Base-by-base conservation (phyloP, 2,797 vertebrate species). In the Luscinia megarhynchos region DNA sequence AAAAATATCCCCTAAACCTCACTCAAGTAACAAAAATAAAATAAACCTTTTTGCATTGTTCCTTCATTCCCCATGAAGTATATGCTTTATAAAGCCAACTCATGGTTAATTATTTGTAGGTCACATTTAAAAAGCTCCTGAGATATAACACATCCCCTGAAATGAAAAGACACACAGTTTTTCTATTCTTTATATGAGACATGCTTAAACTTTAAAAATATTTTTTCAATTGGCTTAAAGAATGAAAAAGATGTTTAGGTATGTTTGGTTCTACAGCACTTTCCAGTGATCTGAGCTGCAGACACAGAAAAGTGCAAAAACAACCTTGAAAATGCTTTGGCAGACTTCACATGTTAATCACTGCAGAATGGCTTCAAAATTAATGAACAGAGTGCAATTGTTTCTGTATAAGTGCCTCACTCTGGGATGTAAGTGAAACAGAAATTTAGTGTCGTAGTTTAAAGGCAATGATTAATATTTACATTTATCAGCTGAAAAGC, bases 381-480 rank as follows among this genome's bases (percentile, higher is more conserved):
- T 96, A 98, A 96, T 93, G 84, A 95, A 88, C 41, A 88, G 90
- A 95, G 69, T 92, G 91, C 83, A 94, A 68, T 95, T 97, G 68
- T 96, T 96, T 96, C 96, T 95, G 32, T 91, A 34, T 70, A 92
- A 97, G 87, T 91, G 81, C 72, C 78, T 70, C 32, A 2, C 51
- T 84, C 89, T 77, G 64, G 70, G 79, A 68, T 84, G 29, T 32
- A 86, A 94, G 74, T 80, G 90, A 90, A 94, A 81, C 21, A 89
- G 76, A 89, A 90, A 74, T 86, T 76, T 76, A 57, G 24, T 46
- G 9, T 11, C 50, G 55, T 51, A 90, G 51, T 90, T 94, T 66
- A 68, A 87, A 95, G 83, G 53, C 59, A 54, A 34, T 61, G 41
- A 79, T 48, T 91, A 84, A 93, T 81, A 69, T 88, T 79, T 83